These are phyloP conservation scores for Tenrec ecaudatus DNA, from an alignment of 2,113 vertebrate species.

Conservation along the genomic window DNA sequence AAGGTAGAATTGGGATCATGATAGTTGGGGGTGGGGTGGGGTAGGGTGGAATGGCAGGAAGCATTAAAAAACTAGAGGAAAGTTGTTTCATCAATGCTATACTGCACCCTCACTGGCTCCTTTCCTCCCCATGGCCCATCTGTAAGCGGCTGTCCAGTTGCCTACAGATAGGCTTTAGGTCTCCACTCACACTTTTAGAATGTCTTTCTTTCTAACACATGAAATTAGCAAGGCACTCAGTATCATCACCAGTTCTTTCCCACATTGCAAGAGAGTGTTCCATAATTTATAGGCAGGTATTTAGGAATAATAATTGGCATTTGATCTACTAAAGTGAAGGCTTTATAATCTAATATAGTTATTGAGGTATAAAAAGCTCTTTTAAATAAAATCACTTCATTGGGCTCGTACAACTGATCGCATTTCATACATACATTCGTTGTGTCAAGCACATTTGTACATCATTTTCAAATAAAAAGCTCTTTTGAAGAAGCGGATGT, in stretches of 20 bases:
- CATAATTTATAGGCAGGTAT: constrained; percentile 19
- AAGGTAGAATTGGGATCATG: no score
- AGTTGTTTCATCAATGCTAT: no score
- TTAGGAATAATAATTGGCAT: constrained; percentile 43
- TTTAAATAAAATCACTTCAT: constrained; percentile 21
- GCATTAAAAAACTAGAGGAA: no score
- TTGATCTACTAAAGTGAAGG: constrained; percentile 52
- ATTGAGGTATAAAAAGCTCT: constrained; percentile 32
- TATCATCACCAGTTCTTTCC: constrained; percentile 53
- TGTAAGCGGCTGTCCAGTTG: no score
- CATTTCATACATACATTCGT: no score
- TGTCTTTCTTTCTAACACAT: constrained; percentile 40
- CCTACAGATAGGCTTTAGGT: no score
- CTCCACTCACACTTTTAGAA: not conserved
- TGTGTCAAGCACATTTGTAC: no score
- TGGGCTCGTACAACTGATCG: no score
- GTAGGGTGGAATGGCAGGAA: no score
- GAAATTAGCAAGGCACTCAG: constrained; percentile 41
- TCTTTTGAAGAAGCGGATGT: constrained; percentile 52
- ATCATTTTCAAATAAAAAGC: not conserved
- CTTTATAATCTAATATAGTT: constrained; percentile 22
- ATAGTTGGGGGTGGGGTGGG: no score
- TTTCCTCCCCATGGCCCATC: no score
- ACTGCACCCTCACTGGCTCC: no score
- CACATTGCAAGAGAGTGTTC: constrained; percentile 47